Conservation (phyloP, 2,797 vertebrate species). For the Garrulus glandarius region DNA sequence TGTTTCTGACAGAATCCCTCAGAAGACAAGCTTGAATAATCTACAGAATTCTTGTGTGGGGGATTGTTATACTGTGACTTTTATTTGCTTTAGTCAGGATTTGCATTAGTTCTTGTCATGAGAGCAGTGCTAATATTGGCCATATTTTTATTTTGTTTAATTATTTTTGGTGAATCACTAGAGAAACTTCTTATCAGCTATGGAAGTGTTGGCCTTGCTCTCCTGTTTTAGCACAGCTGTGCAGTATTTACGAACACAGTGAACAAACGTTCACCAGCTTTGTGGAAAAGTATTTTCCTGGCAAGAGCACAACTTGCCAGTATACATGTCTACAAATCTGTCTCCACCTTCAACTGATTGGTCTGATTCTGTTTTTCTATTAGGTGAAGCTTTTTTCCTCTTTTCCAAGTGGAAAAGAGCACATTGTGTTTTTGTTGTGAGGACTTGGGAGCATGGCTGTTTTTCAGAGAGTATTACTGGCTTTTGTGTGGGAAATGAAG, state of each 20-base stretch:
- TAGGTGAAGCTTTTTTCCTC: neutral
- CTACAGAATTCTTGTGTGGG: neutral
- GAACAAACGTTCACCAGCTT: neutral
- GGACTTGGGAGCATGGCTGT: neutral
- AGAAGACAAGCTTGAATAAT: neutral
- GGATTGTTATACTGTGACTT: neutral
- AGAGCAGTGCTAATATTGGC: slow-evolving; percentile 3
- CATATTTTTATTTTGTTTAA: slow-evolving; percentile 29
- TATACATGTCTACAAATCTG: neutral
- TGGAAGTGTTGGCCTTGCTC: neutral
- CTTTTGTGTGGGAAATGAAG: slow-evolving; percentile 29
- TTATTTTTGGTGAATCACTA: slow-evolving; percentile 26
- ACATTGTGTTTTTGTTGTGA: neutral
- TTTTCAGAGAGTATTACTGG: slow-evolving; percentile 8
- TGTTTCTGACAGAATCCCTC: neutral
- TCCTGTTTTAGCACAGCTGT: neutral
- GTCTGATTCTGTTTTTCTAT: neutral
- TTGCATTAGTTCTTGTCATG: neutral
- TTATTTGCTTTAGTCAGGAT: neutral
- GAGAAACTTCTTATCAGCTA: slow-evolving; percentile 31
- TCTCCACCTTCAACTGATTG: neutral
- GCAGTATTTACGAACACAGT: neutral
- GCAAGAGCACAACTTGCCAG: neutral
- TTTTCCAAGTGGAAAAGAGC: neutral
- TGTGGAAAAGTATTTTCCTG: neutral